Percentiles rank a stretch among this genome's conserved stretches.
Evolutionary conservation across 2,113 vertebrate genomes (phyloP).

Genomic region (Pardalotus punctatus): DNA sequence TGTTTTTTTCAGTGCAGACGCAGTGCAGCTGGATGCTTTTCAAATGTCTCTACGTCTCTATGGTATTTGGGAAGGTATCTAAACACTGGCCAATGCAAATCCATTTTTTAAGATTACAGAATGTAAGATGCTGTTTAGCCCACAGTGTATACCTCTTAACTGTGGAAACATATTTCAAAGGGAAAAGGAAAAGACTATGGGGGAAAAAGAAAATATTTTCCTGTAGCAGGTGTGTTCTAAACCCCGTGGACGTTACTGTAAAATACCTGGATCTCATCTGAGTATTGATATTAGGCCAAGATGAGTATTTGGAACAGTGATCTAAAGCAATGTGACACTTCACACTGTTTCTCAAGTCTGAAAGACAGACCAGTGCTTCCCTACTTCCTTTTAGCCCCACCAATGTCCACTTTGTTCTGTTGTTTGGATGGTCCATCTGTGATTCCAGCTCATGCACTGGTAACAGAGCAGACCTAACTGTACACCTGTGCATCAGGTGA

Average conservation of each 20-base stretch:
- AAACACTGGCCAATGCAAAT: background rate
- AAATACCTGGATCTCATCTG: background rate
- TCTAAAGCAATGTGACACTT: background rate
- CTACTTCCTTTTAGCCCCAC: background rate
- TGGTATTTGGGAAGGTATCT: background rate
- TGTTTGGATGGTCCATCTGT: background rate
- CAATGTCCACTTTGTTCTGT: background rate
- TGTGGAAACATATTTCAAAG: background rate
- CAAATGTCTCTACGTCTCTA: background rate
- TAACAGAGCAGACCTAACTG: background rate
- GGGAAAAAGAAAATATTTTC: background rate
- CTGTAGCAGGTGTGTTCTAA: background rate
- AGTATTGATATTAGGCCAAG: background rate
- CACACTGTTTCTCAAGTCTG: background rate
- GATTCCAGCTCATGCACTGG: background rate
- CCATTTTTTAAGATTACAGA: background rate
- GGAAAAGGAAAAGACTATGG: background rate
- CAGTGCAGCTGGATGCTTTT: background rate
- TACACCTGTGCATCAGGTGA: background rate
- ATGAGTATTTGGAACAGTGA: fast-evolving
- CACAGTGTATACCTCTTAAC: background rate
- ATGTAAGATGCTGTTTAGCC: background rate
- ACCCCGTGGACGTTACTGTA: background rate
- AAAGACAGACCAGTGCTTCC: background rate
- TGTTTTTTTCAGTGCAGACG: background rate